Conservation (phyloP, 2,888 invertebrate species). For the Leptopilina myrica region DNA sequence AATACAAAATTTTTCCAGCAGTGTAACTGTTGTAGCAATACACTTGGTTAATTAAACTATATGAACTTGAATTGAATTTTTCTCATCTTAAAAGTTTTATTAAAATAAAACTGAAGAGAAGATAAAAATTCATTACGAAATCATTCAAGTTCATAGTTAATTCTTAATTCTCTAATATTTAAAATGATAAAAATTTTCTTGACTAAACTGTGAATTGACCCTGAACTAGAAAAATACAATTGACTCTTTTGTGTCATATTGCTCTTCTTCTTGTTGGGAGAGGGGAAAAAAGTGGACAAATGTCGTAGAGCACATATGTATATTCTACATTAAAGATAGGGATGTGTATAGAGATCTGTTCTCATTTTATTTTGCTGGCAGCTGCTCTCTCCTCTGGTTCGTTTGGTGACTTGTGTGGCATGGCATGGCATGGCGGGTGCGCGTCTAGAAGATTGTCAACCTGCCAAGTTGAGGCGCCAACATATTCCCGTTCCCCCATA, state of each 20-base stretch:
- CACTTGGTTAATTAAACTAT: too few species aligned
- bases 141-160: too few species aligned
- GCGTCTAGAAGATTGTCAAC: conserved; percentile 44
- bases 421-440: conserved; percentile 31
- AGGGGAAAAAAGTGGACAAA: conserved; percentile 36
- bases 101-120: too few species aligned
- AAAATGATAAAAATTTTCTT: too few species aligned
- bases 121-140: too few species aligned
- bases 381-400: conserved; percentile 41
- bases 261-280: not conserved
- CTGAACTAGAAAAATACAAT: conserved; percentile 68
- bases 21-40: too few species aligned
- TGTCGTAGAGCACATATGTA: conserved; percentile 11
- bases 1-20: too few species aligned
- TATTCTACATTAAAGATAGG: conserved; percentile 16
- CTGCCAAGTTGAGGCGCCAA: conserved; percentile 57
- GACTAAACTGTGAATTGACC: conserved; percentile 56
- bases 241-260: conserved; percentile 36
- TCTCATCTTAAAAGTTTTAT: too few species aligned
- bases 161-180: too few species aligned
- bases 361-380: conserved; percentile 50
- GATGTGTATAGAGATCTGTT: conserved; percentile 31
- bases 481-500: conserved; percentile 56
- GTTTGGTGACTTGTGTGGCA: conserved; percentile 29
- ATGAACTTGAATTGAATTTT: too few species aligned